Conservation (phyloP, 1,140 invertebrate species). For the Gryon sp. region DNA sequence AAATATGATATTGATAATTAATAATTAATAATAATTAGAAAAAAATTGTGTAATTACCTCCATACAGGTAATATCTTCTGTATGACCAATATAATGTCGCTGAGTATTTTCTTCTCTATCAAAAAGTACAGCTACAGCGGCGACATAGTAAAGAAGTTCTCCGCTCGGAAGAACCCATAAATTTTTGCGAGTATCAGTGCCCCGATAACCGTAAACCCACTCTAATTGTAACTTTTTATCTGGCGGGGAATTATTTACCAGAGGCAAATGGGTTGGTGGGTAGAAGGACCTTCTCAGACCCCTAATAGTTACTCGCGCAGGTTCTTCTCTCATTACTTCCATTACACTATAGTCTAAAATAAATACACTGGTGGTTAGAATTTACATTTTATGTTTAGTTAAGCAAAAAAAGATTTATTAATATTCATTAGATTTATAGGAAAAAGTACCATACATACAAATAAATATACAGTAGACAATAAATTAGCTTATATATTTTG, state of each 20-base stretch:
- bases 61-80: constrained; percentile 90
- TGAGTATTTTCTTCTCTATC: constrained; percentile 94
- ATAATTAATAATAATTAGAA: too few species aligned
- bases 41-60: constrained; percentile 80
- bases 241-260: constrained; percentile 90
- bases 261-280: constrained; percentile 89
- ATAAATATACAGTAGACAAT: too few species aligned
- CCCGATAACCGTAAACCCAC: constrained; percentile 98
- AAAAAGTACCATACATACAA: too few species aligned
- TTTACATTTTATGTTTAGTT: too few species aligned
- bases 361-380: too few species aligned
- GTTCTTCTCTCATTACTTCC: constrained; percentile 91
- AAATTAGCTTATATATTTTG: too few species aligned
- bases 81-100: constrained; percentile 95
- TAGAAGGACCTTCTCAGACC: constrained; percentile 92
- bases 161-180: constrained; percentile 94
- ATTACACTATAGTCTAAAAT: constrained; percentile 88
- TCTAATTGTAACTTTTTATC: constrained; percentile 92
- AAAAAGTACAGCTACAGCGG: constrained; percentile 93
- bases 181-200: constrained; percentile 91
- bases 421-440: too few species aligned
- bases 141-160: constrained; percentile 95
- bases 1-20: too few species aligned
- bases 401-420: too few species aligned
- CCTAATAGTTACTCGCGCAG: constrained; percentile 89